These are phyloP conservation scores for Spheniscus humboldti DNA, from an alignment of 2,797 vertebrate species.

Conservation along the genomic window DNA sequence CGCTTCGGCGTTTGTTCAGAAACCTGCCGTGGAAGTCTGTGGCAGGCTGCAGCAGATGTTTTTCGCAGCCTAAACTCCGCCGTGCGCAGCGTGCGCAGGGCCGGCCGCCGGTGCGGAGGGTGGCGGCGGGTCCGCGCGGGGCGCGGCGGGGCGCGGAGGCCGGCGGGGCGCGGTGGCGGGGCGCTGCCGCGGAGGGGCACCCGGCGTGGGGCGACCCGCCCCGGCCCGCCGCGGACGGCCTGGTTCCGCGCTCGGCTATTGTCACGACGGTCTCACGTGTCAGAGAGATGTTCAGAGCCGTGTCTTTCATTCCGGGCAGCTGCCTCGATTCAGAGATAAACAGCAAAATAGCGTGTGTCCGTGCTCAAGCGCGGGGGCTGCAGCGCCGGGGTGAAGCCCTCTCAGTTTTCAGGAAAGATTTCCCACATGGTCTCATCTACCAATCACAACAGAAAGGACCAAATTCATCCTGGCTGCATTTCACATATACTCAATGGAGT, in stretches of 20 bases:
- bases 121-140: background rate
- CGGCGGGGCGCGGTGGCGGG: background rate
- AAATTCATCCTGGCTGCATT: slow-evolving; percentile 44
- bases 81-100: background rate
- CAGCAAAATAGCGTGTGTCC: background rate
- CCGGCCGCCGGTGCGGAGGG: background rate
- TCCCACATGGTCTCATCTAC: slow-evolving; percentile 59
- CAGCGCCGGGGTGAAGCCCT: slow-evolving; percentile 8
- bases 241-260: background rate
- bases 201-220: background rate
- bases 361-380: background rate
- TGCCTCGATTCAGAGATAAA: background rate
- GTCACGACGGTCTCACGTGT: background rate
- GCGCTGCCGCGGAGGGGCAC: background rate
- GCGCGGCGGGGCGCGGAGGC: background rate
- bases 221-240: background rate
- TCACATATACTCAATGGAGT: slow-evolving; percentile 29
- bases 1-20: background rate
- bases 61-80: background rate
- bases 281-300: background rate
- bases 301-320: background rate
- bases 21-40: background rate
- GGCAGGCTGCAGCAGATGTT: background rate
- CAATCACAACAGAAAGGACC: slow-evolving; percentile 55
- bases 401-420: slow-evolving; percentile 42